Base-by-base conservation (phyloP, 1,140 invertebrate genomes). In the Neodiprion fabricii region DNA sequence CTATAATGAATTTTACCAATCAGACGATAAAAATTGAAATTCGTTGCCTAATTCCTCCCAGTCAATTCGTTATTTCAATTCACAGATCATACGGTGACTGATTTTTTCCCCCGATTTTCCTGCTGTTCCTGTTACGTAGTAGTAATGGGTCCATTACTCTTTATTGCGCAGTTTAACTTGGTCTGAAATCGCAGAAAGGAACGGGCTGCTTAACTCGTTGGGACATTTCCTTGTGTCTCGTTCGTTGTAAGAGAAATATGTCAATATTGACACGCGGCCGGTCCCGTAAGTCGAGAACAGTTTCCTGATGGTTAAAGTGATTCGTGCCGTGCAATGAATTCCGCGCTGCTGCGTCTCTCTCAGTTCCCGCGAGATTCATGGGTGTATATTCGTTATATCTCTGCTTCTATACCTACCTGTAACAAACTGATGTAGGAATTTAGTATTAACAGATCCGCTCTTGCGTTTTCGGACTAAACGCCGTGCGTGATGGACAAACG, bases 181-280 rank as follows among this genome's bases (percentile, higher is more conserved):
- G 28, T 40, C 28, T 40, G 2, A 40, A 40, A 40, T 40, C 28
- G 28, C 28, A 40, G 28, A 5, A 40, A 40, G 2, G 5, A 40
- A 40, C 28, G 28, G 28, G 28, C 28, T 40, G 28, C 28, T 40
- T 5, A 40, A 40, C 1, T 40, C 28, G 28, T 4, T 40, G 28
- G 28, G 28, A 40, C 28, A 5, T 40, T 40, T 40, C 28, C 28
- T 40, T 5, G 28, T 40, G 28, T 40, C 7, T 72, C 66, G 14
- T 50, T 28, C 49, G 76, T 83, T 85, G 84, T 77, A 77, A 79
- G 79, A 84, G 78, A 84, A 79, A 82, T 77, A 76, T 79, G 82
- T 83, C 82, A 85, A 85, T 85, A 85, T 85, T 85, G 81, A 85
- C 83, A 74, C 74, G 76, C 71, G 48, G 75, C 78, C n/a, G 76